Percentiles rank a stretch among this genome's conserved stretches.
Conservation (phyloP, 2,888 invertebrate genomes). For the Rhopalosiphum nymphaeae region DNA sequence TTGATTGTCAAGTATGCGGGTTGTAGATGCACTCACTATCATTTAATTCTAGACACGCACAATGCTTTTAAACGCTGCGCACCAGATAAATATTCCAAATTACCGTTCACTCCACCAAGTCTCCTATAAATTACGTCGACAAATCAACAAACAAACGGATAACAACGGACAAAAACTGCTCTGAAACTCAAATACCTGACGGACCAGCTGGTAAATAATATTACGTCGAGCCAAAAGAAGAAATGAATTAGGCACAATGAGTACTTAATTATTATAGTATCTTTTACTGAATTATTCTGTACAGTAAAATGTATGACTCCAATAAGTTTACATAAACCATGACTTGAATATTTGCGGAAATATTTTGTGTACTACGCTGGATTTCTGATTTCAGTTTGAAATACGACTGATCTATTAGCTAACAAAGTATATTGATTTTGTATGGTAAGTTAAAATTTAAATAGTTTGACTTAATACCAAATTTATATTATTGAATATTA, state of each 20-base stretch:
- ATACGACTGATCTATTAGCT: background rate
- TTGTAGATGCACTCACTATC: background rate
- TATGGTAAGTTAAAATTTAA: background rate
- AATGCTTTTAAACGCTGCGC: background rate
- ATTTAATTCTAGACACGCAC: constrained; percentile 19
- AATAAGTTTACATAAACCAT: background rate
- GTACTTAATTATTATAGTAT: background rate
- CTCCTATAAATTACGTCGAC: background rate
- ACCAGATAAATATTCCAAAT: constrained; percentile 14
- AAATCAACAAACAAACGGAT: background rate
- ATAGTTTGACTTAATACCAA: background rate
- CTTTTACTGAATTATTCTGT: background rate
- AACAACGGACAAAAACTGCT: background rate
- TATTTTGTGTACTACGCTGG: background rate
- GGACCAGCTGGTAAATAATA: background rate
- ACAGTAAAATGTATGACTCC: background rate
- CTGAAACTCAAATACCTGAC: background rate
- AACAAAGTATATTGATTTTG: background rate
- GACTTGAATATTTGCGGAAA: background rate
- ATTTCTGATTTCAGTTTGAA: background rate
- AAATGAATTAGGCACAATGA: background rate
- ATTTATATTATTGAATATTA: background rate
- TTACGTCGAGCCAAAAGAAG: background rate
- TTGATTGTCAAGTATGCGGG: background rate
- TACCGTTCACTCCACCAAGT: background rate